Base-by-base conservation (phyloP, 2,113 vertebrate genomes). In the Maccullochella peelii region DNA sequence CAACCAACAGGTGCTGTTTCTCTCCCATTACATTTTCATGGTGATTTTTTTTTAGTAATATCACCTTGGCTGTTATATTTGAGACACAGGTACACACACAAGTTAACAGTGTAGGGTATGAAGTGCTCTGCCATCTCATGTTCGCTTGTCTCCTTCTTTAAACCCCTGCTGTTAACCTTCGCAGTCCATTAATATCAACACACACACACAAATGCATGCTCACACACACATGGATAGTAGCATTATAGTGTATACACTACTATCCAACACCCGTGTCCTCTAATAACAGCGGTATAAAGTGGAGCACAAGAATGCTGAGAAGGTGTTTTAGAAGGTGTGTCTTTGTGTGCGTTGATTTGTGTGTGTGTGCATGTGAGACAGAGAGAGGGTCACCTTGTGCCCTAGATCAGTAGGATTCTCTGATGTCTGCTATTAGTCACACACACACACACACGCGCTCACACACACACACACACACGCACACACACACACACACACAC, bases 301-400 rank as follows among this genome's bases (percentile, higher is more conserved):
- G 73, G 85, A 86, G 79, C 86, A 84, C 65, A 50, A 38, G 70
- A 91, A 76, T 90, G 88, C 90, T 91, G 87, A 89, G 80, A 44
- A 68, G 75, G 80, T 73, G 71, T 73, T 88, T 90, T 86, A 73
- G 23, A 78, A 71, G 15, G 79, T 84, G 42, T 77, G 63, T 77
- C 6, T 82, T 12, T 73, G 36, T 8, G 66, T 40, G 11, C 27
- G 20, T 59, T n/a, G 16, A 70, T 85, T n/a, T 77, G 30, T 72
- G n/a, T 79, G 21, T 69, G 70, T 67, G 59, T 66, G 66, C 47
- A 38, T 50, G 30, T 58, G 73, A 77, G 76, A 74, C 10, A 86
- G 44, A 67, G 40, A 30, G 73, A 80, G 79, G 87, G 90, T 91
- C 87, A 93, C 87, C 84, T 88, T 90, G 85, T 89, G 87, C 74